A percentile compares a stretch with the other conserved stretches of the same genome.
phyloP scores from a whole-genome alignment of 35 echinoderm and acorn worm species.

The Acanthaster planci region DNA sequence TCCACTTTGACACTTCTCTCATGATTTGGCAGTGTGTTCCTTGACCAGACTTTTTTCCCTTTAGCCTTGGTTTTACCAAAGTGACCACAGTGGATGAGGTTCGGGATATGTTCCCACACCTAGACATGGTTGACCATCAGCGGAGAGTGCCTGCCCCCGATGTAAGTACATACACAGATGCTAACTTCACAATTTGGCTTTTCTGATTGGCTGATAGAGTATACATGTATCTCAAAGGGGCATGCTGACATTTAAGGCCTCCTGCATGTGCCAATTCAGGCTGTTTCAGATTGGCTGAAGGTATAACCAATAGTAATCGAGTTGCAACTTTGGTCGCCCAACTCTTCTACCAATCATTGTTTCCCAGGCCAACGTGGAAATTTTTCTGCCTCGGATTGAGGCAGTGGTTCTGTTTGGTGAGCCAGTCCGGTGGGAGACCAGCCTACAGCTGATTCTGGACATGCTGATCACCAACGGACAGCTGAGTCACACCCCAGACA shows the following conservation, averaged over 20 bases:
- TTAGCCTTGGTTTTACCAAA: slow-evolving; percentile 88
- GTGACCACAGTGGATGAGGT: slow-evolving; percentile 84
- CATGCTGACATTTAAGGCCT: no score
- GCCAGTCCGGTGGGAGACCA: slow-evolving; percentile 91
- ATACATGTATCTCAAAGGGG: no score
- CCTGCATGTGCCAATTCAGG: no score
- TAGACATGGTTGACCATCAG: slow-evolving; percentile 88
- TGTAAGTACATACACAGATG: slow-evolving; percentile 36
- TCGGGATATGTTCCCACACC: slow-evolving; percentile 71
- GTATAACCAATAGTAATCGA: no score
- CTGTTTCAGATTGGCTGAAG: no score
- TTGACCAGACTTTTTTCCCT: slow-evolving; percentile 34
- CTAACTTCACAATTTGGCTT: not conserved
- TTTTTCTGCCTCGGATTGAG: slow-evolving; percentile 71
- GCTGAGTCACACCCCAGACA: slow-evolving; percentile 30
- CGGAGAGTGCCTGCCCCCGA: slow-evolving; percentile 55
- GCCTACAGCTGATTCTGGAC: slow-evolving; percentile 82
- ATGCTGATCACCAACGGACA: slow-evolving; percentile 82
- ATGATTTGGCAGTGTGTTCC: slow-evolving; percentile 22
- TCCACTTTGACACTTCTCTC: no score
- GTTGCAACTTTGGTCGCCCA: no score
- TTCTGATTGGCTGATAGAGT: no score
- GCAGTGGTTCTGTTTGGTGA: slow-evolving; percentile 92
- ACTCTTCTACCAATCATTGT: no score
- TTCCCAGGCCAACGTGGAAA: slow-evolving; percentile 16